Base-by-base conservation (phyloP, 2,888 invertebrate genomes). In the Teleiodes luculella region DNA sequence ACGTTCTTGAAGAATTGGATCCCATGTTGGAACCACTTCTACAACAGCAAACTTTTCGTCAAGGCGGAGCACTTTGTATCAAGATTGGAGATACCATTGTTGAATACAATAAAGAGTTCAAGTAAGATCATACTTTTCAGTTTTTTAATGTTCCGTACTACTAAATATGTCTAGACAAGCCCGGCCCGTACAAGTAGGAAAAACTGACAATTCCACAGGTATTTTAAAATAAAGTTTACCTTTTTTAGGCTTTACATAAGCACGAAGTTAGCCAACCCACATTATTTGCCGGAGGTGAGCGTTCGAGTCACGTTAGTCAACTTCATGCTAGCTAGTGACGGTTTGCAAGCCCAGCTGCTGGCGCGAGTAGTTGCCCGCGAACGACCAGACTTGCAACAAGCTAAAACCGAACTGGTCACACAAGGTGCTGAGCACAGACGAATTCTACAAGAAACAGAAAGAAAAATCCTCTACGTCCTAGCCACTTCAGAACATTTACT, bases 311-410 rank as follows among this genome's bases (percentile, higher is more conserved):
- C 97, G 0, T 77, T 98, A 18, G 91, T 98, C 2, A 98, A 98
- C 86, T 98, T 98, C 74, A 96, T 97, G 95, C 94, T 98, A 65
- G 98, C 97, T 3, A 92, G 93, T 39, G 94, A 94, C 53, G 98
- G 98, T 1, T 85, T 98, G 28, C 94, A 96, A 83, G 97, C 97
- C 74, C 98, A 98, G 76, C 80, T 98, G 46, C 80, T 98, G 55
- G 95, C 96, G 8, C 95, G 97, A 37, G 97, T 97, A 0, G 97
- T 98, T 1, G 97, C 97, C 0, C 93, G 96, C 59, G 98, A 98
- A 79, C 84, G 97, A 52, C 97, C 98, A 0, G 97, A 98, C 76
- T 85, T 98, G 67, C 97, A 98, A 77, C 94, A 96, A 36, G 97
- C 97, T 67, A 97, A 97, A 76, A 94, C 96, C 68, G 93, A 94